Evolutionary conservation across 2,113 vertebrate genomes (phyloP).

Genomic region (Lontra canadensis): DNA sequence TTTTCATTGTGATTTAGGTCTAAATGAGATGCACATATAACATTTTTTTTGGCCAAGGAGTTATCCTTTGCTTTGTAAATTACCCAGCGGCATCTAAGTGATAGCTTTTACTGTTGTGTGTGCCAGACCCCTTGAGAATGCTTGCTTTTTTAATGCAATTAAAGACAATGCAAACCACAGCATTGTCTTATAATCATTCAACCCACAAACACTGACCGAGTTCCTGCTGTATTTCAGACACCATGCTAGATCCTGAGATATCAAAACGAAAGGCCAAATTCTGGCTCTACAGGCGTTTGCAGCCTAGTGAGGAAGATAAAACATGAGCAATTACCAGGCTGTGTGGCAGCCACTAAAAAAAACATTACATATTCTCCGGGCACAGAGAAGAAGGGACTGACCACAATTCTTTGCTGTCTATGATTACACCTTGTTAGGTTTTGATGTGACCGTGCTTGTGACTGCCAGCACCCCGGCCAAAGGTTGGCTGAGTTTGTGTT

Average conservation of each 20-base stretch:
- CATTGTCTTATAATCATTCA: neutral
- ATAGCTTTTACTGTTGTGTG: neutral
- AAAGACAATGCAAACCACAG: neutral
- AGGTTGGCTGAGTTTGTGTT: neutral
- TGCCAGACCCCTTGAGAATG: slow-evolving; percentile 1
- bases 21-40: slow-evolving; percentile 8
- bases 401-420: neutral
- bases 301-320: neutral
- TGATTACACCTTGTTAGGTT: neutral
- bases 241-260: neutral
- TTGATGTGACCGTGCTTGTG: neutral
- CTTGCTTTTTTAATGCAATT: slow-evolving; percentile 24
- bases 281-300: neutral
- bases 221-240: neutral
- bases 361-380: neutral
- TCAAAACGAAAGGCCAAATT: neutral
- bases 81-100: neutral
- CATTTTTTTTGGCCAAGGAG: neutral
- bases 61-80: slow-evolving; percentile 10
- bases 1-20: neutral
- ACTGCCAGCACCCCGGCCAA: neutral
- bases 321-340: neutral
- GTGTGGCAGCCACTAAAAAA: neutral
- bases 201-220: slow-evolving; percentile 19
- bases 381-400: neutral